Evolutionary conservation across 2,888 invertebrate genomes (phyloP).

Genomic region (Baronia brevicornis): DNA sequence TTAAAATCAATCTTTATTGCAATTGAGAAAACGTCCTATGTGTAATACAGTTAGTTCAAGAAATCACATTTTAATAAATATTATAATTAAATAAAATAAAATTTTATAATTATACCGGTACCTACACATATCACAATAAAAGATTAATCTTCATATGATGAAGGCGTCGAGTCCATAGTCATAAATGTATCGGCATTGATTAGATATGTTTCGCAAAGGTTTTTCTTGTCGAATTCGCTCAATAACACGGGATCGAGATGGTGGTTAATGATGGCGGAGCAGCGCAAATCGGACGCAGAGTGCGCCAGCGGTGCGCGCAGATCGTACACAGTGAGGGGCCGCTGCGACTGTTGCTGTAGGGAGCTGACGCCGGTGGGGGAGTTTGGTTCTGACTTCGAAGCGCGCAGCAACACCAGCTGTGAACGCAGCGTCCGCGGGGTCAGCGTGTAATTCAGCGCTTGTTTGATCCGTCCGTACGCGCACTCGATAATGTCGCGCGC

Average conservation of each 20-base stretch:
- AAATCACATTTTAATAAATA: too few relatives aligned
- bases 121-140: neutral
- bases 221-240: slow-evolving; percentile 25
- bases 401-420: slow-evolving; percentile 30
- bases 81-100: too few relatives aligned
- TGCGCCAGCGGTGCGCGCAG: slow-evolving; percentile 26
- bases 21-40: too few relatives aligned
- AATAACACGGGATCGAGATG: slow-evolving; percentile 28
- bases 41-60: too few relatives aligned
- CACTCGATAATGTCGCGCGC: slow-evolving; percentile 30
- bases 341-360: slow-evolving; percentile 28
- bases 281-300: slow-evolving; percentile 27
- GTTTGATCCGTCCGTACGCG: slow-evolving; percentile 28
- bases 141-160: slow-evolving; percentile 4
- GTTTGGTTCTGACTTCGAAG: slow-evolving; percentile 12
- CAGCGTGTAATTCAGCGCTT: slow-evolving; percentile 22
- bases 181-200: neutral
- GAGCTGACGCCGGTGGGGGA: neutral
- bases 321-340: slow-evolving; percentile 26
- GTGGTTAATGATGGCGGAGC: slow-evolving; percentile 32
- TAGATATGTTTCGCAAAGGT: slow-evolving; percentile 27
- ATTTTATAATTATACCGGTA: slow-evolving; percentile 1
- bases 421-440: slow-evolving; percentile 26
- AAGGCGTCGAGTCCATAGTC: too few relatives aligned
- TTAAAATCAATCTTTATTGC: too few relatives aligned